Percentiles rank a stretch among this genome's conserved stretches.
phyloP scores from a whole-genome alignment of 2,797 vertebrate genomes.

The Perodicticus potto region DNA sequence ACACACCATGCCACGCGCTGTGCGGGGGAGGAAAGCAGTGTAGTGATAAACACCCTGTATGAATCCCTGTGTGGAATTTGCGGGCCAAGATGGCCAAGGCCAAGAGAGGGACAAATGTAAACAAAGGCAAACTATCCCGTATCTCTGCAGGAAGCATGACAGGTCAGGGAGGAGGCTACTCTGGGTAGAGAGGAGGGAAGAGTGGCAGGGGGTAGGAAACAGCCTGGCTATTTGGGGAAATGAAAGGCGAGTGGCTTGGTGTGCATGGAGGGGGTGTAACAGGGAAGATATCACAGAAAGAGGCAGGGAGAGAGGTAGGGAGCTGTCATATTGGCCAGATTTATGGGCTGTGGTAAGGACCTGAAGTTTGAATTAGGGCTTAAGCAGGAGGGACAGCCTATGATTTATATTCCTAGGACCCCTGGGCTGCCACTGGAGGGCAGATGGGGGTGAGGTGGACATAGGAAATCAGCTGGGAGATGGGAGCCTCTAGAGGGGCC shows the following conservation, averaged over 20 bases:
- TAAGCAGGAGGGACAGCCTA: background rate
- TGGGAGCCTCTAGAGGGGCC: background rate
- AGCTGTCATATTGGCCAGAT: background rate
- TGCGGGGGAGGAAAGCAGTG: background rate
- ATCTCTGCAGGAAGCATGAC: background rate
- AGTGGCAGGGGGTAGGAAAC: background rate
- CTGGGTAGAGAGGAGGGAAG: background rate
- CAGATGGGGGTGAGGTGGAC: background rate
- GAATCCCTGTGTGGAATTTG: background rate
- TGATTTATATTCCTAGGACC: background rate
- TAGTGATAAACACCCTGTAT: too few relatives aligned
- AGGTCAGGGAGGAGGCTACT: background rate
- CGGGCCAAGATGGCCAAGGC: background rate
- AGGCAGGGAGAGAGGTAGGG: background rate
- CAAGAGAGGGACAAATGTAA: background rate
- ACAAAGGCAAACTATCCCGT: background rate
- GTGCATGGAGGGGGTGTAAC: background rate
- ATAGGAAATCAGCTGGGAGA: fast-evolving
- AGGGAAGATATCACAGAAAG: fast-evolving
- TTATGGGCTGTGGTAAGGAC: background rate
- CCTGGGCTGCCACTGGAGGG: background rate
- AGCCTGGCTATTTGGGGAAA: background rate
- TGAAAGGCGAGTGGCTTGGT: background rate
- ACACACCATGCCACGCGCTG: background rate
- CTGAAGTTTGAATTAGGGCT: background rate